phyloP scores from a whole-genome alignment of 2,888 invertebrate genomes.

The Hypselothyrea guttata region DNA sequence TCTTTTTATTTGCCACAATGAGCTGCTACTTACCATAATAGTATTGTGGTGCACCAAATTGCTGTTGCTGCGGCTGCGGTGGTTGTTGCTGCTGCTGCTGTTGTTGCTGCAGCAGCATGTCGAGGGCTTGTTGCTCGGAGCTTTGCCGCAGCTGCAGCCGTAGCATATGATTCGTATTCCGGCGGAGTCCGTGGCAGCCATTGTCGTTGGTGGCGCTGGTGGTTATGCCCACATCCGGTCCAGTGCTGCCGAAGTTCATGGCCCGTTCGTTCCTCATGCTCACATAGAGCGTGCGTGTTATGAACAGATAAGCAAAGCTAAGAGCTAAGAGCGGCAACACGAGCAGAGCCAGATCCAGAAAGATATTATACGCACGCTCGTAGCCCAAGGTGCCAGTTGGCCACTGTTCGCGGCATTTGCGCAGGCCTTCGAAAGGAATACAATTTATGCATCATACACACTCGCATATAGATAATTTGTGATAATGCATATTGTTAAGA shows the following conservation, averaged over 20 bases:
- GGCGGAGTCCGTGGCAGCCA: conserved; percentile 15
- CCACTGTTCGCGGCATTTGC: conserved; percentile 86
- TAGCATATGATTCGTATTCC: conserved; percentile 24
- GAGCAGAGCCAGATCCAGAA: conserved; percentile 86
- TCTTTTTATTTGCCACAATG: not conserved
- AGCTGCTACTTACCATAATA: conserved; percentile 43
- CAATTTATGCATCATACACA: no score
- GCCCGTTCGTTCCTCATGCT: conserved; percentile 81
- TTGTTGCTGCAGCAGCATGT: conserved; percentile 26
- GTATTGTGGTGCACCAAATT: conserved; percentile 47
- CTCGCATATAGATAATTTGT: not conserved
- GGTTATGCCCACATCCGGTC: conserved; percentile 39
- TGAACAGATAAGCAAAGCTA: conserved; percentile 85
- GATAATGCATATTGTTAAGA: not conserved
- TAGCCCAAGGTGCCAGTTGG: conserved; percentile 82
- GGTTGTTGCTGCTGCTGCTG: no score
- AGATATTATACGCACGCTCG: conserved; percentile 86
- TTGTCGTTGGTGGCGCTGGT: conserved; percentile 16
- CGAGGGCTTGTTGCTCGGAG: conserved; percentile 25
- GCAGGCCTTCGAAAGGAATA: conserved; percentile 82
- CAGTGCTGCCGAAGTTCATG: conserved; percentile 64
- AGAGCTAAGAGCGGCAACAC: conserved; percentile 87
- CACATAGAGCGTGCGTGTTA: conserved; percentile 81
- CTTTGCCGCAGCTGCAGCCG: conserved; percentile 32
- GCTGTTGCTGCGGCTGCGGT: conserved; percentile 49